phyloP scores from a whole-genome alignment of 2,888 invertebrate species.

The Willowsia nigromaculata region DNA sequence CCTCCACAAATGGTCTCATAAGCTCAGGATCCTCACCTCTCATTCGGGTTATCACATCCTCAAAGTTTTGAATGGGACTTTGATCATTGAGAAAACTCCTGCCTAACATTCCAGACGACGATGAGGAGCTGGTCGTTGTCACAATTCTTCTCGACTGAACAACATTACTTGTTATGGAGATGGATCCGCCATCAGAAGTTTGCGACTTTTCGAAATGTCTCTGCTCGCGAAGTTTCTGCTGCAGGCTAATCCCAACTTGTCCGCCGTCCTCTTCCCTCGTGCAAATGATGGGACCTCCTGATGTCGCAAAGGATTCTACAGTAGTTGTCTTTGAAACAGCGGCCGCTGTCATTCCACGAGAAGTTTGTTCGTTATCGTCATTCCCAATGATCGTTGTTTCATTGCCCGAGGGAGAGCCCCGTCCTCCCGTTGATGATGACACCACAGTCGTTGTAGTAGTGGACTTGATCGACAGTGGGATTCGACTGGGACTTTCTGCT shows the following conservation, averaged over 20 bases:
- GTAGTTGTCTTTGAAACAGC: background rate
- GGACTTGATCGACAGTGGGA: conserved; percentile 68
- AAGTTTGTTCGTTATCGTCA: conserved; percentile 13
- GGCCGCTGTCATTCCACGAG: conserved; percentile 22
- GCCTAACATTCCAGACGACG: background rate
- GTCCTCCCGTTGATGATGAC: background rate
- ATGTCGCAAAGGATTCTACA: conserved; percentile 27
- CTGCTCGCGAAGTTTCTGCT: conserved; percentile 17
- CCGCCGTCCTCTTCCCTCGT: conserved; percentile 35
- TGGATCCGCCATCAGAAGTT: conserved; percentile 7
- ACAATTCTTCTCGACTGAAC: conserved; percentile 55
- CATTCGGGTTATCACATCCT: conserved; percentile 89
- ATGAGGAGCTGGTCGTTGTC: conserved; percentile 14
- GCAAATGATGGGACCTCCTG: conserved; percentile 13
- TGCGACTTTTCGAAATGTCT: conserved; percentile 7
- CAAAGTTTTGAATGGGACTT: conserved; percentile 87
- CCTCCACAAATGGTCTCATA: conserved; percentile 37
- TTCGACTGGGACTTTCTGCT: conserved; percentile 69
- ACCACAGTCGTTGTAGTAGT: conserved; percentile 25
- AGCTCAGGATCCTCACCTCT: conserved; percentile 84
- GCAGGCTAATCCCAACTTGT: conserved; percentile 37
- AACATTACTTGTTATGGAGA: conserved; percentile 38
- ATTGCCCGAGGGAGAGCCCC: conserved; percentile 19
- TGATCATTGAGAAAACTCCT: conserved; percentile 87
- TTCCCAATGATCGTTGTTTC: background rate